These are phyloP conservation scores for Phyllotis vaccarum DNA, from an alignment of 2,797 vertebrate species.

Conservation along the genomic window DNA sequence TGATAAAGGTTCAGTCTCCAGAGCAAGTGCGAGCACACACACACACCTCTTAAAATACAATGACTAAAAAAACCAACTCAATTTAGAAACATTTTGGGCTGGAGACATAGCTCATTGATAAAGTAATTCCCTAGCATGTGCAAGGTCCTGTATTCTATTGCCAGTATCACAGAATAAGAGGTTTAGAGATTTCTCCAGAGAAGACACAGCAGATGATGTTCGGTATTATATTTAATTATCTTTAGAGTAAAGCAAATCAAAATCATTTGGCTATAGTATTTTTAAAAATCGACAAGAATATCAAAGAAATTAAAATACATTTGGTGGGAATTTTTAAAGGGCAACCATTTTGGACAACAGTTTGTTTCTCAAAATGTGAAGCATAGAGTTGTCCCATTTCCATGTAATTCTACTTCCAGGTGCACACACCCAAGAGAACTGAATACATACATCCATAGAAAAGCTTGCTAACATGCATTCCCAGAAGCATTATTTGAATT, in stretches of 20 bases:
- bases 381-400: not conserved
- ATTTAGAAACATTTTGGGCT: not conserved
- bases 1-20: not conserved
- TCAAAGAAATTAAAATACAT: not conserved
- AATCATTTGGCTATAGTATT: not conserved
- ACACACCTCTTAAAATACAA: not conserved
- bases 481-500: not conserved
- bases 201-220: not conserved
- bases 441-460: not conserved
- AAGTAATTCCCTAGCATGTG: not conserved
- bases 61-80: not conserved
- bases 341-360: not conserved
- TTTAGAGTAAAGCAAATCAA: not conserved
- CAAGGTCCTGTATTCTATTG: not conserved
- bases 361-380: constrained; percentile 47
- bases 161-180: not conserved
- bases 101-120: not conserved
- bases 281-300: not conserved
- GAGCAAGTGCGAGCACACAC: not conserved
- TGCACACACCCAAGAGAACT: not conserved
- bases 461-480: not conserved
- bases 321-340: not conserved
- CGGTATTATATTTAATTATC: not conserved
- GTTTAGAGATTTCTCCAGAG: not conserved
- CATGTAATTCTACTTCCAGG: not conserved